Evolutionary conservation across 2,113 vertebrate species (phyloP).

Genomic region (pig (Sus scrofa)): DNA sequence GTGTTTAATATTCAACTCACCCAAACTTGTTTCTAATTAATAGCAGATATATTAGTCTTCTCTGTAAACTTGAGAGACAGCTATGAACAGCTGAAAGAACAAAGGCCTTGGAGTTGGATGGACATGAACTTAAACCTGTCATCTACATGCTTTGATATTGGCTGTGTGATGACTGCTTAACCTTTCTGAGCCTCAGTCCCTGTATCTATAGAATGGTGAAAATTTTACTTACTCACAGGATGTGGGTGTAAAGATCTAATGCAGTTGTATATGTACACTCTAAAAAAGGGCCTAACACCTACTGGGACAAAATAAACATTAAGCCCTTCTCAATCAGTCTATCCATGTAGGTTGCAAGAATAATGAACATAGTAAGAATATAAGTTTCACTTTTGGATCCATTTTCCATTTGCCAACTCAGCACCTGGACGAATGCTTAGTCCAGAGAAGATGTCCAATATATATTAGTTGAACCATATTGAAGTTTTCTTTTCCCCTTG

Average conservation of each 20-base stretch:
- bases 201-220: not conserved
- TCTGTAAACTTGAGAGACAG: not conserved
- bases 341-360: not conserved
- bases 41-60: not conserved
- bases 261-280: not conserved
- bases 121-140: not conserved
- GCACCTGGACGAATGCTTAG: conserved; percentile 42
- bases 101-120: not conserved
- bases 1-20: not conserved
- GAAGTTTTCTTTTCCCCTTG: conserved; percentile 50
- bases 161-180: not conserved
- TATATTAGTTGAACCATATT: not conserved
- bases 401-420: not conserved
- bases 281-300: not conserved
- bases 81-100: not conserved
- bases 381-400: conserved; percentile 49
- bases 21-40: not conserved
- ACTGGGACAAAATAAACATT: not conserved
- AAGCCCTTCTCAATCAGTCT: not conserved
- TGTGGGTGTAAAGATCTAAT: not conserved
- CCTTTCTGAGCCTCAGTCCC: not conserved
- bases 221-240: not conserved
- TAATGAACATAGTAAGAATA: conserved; percentile 54
- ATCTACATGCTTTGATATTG: not conserved
- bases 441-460: conserved; percentile 18